A percentile compares a stretch with the other conserved stretches of the same genome.
phyloP scores from a whole-genome alignment of 2,888 invertebrate genomes.

The Dendrolimus houi region DNA sequence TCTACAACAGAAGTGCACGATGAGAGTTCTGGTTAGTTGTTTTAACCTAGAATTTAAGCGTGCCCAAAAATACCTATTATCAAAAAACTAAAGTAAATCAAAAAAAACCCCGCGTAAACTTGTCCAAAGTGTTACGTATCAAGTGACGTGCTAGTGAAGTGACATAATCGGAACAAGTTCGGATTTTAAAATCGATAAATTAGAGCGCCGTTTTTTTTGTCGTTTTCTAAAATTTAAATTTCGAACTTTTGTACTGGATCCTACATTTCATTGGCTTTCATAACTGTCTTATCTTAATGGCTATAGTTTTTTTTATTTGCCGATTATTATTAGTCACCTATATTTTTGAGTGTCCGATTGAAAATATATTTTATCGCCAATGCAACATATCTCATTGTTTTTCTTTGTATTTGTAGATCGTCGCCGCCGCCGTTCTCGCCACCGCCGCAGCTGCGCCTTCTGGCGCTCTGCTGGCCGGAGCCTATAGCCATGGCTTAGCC shows the following conservation, averaged over 20 bases:
- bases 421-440: constrained; percentile 70
- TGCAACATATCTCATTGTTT: constrained; percentile 13
- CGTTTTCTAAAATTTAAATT: not conserved
- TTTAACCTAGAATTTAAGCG: constrained; percentile 3
- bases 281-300: too few species aligned
- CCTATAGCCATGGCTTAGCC: constrained; percentile 35
- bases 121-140: constrained; percentile 23
- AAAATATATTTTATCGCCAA: too few species aligned
- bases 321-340: too few species aligned
- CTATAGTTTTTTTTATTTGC: too few species aligned
- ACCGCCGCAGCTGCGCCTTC: constrained; percentile 64
- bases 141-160: constrained; percentile 18
- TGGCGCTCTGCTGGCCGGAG: constrained; percentile 50
- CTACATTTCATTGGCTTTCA: too few species aligned
- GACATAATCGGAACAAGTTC: constrained; percentile 12
- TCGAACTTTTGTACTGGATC: too few species aligned
- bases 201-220: constrained; percentile 1
- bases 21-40: constrained; percentile 71
- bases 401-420: constrained; percentile 59
- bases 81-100: constrained; percentile 1
- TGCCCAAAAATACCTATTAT: not conserved
- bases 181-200: constrained; percentile 5
- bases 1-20: constrained; percentile 73
- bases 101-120: constrained; percentile 9
- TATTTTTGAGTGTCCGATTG: too few species aligned